These are phyloP conservation scores for Chlorops oryzae DNA, from an alignment of 1,140 invertebrate species.

Conservation along the genomic window DNA sequence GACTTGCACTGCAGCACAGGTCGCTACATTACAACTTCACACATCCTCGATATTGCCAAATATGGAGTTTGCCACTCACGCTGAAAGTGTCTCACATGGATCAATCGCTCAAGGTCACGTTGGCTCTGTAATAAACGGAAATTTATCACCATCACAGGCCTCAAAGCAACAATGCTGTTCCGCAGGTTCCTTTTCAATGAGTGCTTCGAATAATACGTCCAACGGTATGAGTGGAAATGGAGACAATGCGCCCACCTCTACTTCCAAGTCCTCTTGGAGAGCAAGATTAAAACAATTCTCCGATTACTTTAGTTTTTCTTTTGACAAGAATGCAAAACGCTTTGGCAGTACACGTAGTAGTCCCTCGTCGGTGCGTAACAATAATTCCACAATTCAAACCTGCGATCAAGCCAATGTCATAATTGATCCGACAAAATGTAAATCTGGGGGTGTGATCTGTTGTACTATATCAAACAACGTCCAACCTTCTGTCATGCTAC, in stretches of 20 bases:
- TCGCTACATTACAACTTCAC: constrained; percentile 9
- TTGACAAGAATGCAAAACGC: constrained; percentile 43
- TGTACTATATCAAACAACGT: constrained; percentile 38
- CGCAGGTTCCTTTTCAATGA: constrained; percentile 12
- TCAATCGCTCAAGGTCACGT: constrained; percentile 6
- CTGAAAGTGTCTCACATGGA: constrained; percentile 5
- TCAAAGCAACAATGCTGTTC: constrained; percentile 11
- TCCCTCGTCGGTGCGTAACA: constrained; percentile 29
- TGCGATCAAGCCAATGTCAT: neutral
- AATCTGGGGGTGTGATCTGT: constrained; percentile 17
- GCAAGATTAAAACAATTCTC: constrained; percentile 42
- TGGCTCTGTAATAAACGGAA: too few relatives aligned
- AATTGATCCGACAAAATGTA: neutral
- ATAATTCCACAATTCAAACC: constrained; percentile 27
- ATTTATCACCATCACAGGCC: constrained; percentile 15
- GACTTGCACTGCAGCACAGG: constrained; percentile 12
- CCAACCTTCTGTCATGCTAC: constrained; percentile 14
- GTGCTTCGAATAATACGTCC: constrained; percentile 2
- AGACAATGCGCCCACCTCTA: constrained; percentile 10
- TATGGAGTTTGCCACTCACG: constrained; percentile 6
- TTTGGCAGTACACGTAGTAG: constrained; percentile 42
- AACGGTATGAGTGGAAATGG: constrained; percentile 9
- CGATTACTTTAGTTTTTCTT: constrained; percentile 43
- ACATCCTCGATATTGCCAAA: constrained; percentile 12
- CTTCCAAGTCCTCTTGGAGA: constrained; percentile 30